Base-by-base conservation (phyloP, 2,113 vertebrate species). In the Toxotes jaculatrix region DNA sequence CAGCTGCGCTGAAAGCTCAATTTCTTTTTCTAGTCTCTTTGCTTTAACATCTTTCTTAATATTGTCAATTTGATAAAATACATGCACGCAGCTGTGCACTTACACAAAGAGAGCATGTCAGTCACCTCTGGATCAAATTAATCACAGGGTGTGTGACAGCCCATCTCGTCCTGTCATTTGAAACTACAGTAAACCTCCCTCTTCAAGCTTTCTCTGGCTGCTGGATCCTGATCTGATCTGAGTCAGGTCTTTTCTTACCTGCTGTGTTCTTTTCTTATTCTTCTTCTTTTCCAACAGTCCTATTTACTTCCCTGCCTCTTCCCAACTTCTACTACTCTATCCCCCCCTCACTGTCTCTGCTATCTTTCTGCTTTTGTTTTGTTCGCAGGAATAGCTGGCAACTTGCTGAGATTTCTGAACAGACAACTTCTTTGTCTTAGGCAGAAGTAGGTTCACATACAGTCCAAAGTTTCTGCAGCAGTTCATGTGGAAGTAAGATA, bases 71-170 rank as follows among this genome's bases (percentile, higher is more conserved):
- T 38, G 27, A 27, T 27, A 27, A 27, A 27, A 27, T 27, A 27
- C 27, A 27, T 32, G 5, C 56, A 69, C 47, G 38, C 27, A 56
- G 66, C 59, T 11, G 42, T 11, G 42, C 32, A 56, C 12, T 49
- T 27, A 5, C 53, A 55, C 43, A 55, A 1, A 72, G 3, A 23
- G 1, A 21, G 49, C 14, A 55, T 11, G 17, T 38, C 9, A 13
- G 12, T 45, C 27, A 56, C 23, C 51, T 74, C 13, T 57, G 42
- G 75, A 74, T 61, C 63, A 82, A 87, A 47, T 71, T 42, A 76
- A 83, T 65, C 67, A 72, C 70, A 71, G 0, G 1, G 16, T 73
- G 60, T 31, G 57, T 38, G 59, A 76, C n/a, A 60, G 19, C 45
- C 27, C 19, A 42, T 55, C 62, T 74, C 47, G 11, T 57, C 45